Percentiles rank a stretch among this genome's conserved stretches.
These are phyloP conservation scores for Harlomillsia oculata DNA, from an alignment of 1,140 invertebrate species.

Conservation along the genomic window DNA sequence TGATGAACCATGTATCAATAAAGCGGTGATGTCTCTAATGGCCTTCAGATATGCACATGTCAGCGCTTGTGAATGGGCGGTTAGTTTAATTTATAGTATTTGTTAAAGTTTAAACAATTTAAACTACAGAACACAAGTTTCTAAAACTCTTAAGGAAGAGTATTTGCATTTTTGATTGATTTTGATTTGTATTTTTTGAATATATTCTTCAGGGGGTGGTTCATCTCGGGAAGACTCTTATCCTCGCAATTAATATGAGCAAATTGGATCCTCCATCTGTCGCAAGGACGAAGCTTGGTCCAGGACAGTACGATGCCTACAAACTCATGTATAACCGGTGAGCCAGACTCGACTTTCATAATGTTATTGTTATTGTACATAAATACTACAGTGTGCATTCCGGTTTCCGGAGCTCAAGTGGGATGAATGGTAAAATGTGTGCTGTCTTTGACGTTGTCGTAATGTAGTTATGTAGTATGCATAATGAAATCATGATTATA, in stretches of 20 bases:
- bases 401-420: too few species aligned
- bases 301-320: slow-evolving; percentile 22
- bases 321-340: slow-evolving; percentile 25
- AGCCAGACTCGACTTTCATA: too few species aligned
- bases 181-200: too few species aligned
- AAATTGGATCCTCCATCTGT: slow-evolving; percentile 30
- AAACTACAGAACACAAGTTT: too few species aligned
- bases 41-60: slow-evolving; percentile 28
- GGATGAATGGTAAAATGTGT: too few species aligned
- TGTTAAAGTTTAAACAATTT: too few species aligned
- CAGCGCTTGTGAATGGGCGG: slow-evolving; percentile 13
- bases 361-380: too few species aligned
- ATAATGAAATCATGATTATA: neutral
- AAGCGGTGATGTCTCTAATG: slow-evolving; percentile 30
- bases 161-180: too few species aligned
- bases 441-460: too few species aligned
- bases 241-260: slow-evolving; percentile 27
- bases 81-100: too few species aligned
- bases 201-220: slow-evolving; percentile 21
- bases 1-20: slow-evolving; percentile 27
- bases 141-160: slow-evolving; percentile 1
- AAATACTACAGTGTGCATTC: too few species aligned
- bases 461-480: too few species aligned
- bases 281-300: slow-evolving; percentile 7
- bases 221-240: slow-evolving; percentile 29